Conservation (phyloP, 2,113 vertebrate species). For the Actenoides hombroni region DNA sequence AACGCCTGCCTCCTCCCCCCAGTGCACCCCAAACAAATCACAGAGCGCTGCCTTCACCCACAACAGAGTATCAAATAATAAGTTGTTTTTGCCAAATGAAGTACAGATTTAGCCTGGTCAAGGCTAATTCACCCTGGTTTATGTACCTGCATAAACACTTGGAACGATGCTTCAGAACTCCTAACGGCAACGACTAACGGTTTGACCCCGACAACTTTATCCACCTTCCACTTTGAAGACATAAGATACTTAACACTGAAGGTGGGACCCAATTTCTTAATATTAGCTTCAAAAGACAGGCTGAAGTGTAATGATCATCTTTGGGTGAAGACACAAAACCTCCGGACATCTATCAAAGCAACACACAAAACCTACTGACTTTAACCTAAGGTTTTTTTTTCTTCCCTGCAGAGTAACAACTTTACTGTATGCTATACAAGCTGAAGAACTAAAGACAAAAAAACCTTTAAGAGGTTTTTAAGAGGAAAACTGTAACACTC, state of each 20-base stretch:
- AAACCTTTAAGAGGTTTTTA: not conserved
- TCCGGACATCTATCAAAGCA: not conserved
- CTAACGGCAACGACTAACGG: not conserved
- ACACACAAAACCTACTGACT: accelerated
- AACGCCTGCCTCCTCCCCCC: not conserved
- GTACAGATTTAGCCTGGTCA: not conserved
- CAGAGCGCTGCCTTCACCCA: too few relatives aligned
- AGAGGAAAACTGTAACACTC: not conserved
- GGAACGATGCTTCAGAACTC: not conserved
- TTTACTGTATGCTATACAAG: not conserved
- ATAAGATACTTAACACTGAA: not conserved
- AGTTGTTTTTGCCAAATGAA: not conserved
- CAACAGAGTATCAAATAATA: not conserved
- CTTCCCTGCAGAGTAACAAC: not conserved
- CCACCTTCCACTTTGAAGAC: not conserved
- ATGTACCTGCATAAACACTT: not conserved
- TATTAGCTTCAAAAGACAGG: not conserved
- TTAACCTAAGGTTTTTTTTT: not conserved
- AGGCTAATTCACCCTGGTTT: accelerated
- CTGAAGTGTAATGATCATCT: not conserved
- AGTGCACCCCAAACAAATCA: not conserved
- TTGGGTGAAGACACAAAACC: not conserved
- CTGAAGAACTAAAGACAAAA: not conserved
- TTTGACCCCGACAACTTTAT: not conserved
- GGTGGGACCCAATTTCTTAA: not conserved